These are phyloP conservation scores for Falco berigora DNA, from an alignment of 2,797 vertebrate species.

Conservation along the genomic window DNA sequence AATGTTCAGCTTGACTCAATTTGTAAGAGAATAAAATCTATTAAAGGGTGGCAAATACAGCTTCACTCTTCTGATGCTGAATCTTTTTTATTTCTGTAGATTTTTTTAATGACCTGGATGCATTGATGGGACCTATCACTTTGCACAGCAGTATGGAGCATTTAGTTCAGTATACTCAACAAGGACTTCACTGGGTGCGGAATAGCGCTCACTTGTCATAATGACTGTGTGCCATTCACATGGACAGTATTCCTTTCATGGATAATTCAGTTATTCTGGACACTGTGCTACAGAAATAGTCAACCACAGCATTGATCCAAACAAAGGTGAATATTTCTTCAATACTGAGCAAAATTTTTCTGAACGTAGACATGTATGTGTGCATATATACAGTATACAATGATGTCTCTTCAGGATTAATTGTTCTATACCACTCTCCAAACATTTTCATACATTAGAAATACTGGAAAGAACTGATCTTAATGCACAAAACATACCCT, in stretches of 20 bases:
- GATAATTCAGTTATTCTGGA: constrained; percentile 68
- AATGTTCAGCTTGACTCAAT: constrained; percentile 31
- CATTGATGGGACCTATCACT: constrained; percentile 92
- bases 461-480: constrained; percentile 40
- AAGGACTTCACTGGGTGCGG: constrained; percentile 96
- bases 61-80: constrained; percentile 3
- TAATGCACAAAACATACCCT: background rate
- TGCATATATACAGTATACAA: constrained; percentile 10
- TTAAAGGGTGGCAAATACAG: constrained; percentile 25
- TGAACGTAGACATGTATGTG: constrained; percentile 45
- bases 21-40: constrained; percentile 41
- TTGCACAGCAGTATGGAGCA: constrained; percentile 96
- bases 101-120: constrained; percentile 97
- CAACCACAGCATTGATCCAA: constrained; percentile 65
- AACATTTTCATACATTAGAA: constrained; percentile 14
- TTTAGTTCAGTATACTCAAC: constrained; percentile 93
- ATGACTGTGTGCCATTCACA: constrained; percentile 43
- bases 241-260: constrained; percentile 17
- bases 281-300: constrained; percentile 73
- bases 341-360: constrained; percentile 49
- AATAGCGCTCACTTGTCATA: constrained; percentile 87
- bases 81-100: constrained; percentile 71
- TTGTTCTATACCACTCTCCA: constrained; percentile 48
- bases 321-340: constrained; percentile 67
- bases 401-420: constrained; percentile 49